phyloP scores from a whole-genome alignment of 1,140 invertebrate genomes.

The Pissodes strobi region DNA sequence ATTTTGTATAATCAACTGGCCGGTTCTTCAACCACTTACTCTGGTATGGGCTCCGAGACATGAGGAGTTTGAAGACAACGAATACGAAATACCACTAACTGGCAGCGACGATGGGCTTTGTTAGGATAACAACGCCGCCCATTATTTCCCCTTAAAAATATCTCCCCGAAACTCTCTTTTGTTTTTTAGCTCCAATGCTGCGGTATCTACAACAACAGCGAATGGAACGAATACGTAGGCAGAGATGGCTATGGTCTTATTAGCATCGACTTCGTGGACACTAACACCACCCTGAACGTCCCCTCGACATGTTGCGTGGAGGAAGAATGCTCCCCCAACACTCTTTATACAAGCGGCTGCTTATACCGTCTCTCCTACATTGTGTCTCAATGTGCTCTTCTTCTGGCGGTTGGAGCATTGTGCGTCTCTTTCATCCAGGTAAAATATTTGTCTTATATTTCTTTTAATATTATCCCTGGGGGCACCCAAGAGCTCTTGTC shows the following conservation, averaged over 20 bases:
- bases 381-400: slow-evolving; percentile 72
- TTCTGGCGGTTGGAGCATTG: slow-evolving; percentile 78
- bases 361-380: slow-evolving; percentile 66
- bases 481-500: no score
- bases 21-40: no score
- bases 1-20: no score
- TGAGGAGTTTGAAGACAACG: no score
- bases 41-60: no score
- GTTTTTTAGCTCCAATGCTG: slow-evolving; percentile 77
- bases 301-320: slow-evolving; percentile 43
- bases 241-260: neutral
- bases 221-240: slow-evolving; percentile 67
- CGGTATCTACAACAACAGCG: slow-evolving; percentile 64
- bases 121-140: no score
- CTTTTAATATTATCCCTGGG: no score
- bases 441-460: no score
- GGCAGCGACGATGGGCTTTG: no score
- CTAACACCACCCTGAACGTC: slow-evolving; percentile 9
- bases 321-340: slow-evolving; percentile 25
- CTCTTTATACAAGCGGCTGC: slow-evolving; percentile 66
- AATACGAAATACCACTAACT: no score
- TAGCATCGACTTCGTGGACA: neutral
- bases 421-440: slow-evolving; percentile 82
- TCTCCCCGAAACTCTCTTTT: no score
- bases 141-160: no score